These are phyloP conservation scores for Cheilosia impressa DNA, from an alignment of 2,888 invertebrate species.

Conservation along the genomic window DNA sequence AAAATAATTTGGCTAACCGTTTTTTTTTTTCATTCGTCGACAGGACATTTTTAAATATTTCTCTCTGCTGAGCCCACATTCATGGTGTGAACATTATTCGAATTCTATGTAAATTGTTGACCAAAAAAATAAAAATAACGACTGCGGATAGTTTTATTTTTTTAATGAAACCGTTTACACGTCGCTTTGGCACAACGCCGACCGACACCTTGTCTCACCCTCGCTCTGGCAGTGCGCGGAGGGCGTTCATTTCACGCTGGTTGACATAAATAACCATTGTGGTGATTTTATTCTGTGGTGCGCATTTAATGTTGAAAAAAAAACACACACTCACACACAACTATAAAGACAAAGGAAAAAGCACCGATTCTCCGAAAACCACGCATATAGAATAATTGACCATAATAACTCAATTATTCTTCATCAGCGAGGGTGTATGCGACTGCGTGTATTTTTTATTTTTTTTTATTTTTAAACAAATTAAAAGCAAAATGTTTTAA, in stretches of 20 bases:
- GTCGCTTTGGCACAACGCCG: slow-evolving; percentile 46
- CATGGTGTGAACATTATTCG: slow-evolving; percentile 59
- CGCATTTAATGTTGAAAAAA: slow-evolving; percentile 5
- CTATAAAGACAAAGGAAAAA: not conserved
- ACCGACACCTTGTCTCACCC: slow-evolving; percentile 5
- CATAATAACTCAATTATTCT: slow-evolving; percentile 23
- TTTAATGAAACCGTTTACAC: slow-evolving; percentile 22
- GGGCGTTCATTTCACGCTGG: slow-evolving; percentile 16
- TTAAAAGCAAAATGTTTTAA: not conserved
- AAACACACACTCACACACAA: not conserved
- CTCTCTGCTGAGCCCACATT: slow-evolving; percentile 18
- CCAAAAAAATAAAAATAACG: slow-evolving; percentile 9
- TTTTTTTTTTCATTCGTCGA: slow-evolving; percentile 10
- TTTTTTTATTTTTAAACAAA: not conserved
- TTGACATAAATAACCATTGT: slow-evolving; percentile 39
- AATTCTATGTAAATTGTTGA: slow-evolving; percentile 60
- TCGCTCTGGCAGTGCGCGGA: not conserved
- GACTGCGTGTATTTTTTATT: not conserved
- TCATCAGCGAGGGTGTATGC: slow-evolving; percentile 3
- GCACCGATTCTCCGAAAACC: not conserved
- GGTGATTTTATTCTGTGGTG: slow-evolving; percentile 19
- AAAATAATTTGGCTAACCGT: slow-evolving; percentile 56
- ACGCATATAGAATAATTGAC: slow-evolving; percentile 17
- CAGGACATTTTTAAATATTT: slow-evolving; percentile 11
- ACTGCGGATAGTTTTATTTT: slow-evolving; percentile 8